Evolutionary conservation across 1,140 invertebrate species (phyloP), one percentile per base, ranked within the genome.

Genomic region (Euglossa dilemma): DNA sequence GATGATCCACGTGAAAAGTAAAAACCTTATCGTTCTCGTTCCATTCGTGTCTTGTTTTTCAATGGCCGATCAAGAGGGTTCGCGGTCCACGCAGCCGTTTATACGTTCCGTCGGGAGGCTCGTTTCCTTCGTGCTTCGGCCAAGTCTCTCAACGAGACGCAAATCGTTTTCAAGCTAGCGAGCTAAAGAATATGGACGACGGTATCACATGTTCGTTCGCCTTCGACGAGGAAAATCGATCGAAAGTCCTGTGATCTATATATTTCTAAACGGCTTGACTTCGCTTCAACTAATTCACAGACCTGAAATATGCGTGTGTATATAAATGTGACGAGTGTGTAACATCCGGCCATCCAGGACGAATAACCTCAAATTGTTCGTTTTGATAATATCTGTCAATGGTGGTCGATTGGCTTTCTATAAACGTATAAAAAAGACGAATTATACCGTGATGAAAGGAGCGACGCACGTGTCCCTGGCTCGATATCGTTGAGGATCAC

Each of bases 391-490:
- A 63, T 52, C 52, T 75, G 50, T 66, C 11, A 14, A 81, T 54
- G 52, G 43, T 25, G 67, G 14, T 25, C 52, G 28, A 45, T 25
- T 18, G 78, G 57, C 25, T 74, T 56, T 9, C 36, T 87, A 87
- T 87, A 87, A 87, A 88, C 56, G 59, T 88, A 87, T 87, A 87
- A 88, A 87, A 87, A 85, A 71, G 63, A 85, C 80, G 76, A 82
- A 61, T 83, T 23, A 52, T n/a, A 36, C n/a, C 54, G n/a, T 57
- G 79, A 56, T n/a, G 25, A 43, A 87, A 84, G 83, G 25, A 86
- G 61, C 69, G 47, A 80, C 56, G 18, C n/a, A 77, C n/a, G 12
- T 75, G 50, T 18, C 57, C 28, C 52, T 50, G 25, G n/a, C 36
- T 74, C 25, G 18, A 6, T 66, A 72, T 66, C 52, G 50, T n/a